Base-by-base conservation (phyloP, 2,113 vertebrate species). In the Pimephales promelas region DNA sequence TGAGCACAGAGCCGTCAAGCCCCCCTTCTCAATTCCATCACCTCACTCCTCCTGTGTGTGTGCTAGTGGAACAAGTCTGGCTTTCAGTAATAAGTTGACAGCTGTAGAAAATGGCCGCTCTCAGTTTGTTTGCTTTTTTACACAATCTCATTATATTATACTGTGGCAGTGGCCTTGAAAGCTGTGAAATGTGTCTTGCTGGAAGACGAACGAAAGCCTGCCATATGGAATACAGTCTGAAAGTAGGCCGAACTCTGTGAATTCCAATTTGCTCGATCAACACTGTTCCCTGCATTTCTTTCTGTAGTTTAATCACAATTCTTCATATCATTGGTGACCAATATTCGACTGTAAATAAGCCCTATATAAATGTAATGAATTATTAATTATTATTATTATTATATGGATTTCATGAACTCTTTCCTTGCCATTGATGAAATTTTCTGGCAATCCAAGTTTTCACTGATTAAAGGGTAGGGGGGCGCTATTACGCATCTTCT, bases 91-190 rank as follows among this genome's bases (percentile, higher is more conserved):
- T 91, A 93, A 92, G 91, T 93, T 94, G 93, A 94, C 92, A 93
- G 93, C 92, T 92, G 93, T 91, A 93, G 92, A 95, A 94, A 94
- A 94, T 94, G 92, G 92, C 91, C 91, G 92, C 92, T 93, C 92
- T 95, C 93, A 89, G 91, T 94, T 92, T 91, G 89, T 90, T 83
- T 70, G 86, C 82, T 71, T 84, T 89, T 88, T 76, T 88, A 83
- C 87, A 89, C 91, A 93, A 92, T 93, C 91, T 92, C 92, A 93
- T 94, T 94, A 92, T 89, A 86, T 88, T 91, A 90, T 56, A 88
- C 90, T 88, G 86, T 74, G 54, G 24, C 89, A 92, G 87, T 90
- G 91, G 85, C 89, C 86, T 90, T 88, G 86, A 85, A 88, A 86
- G 86, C 84, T 88, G 72, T 28, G 61, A 71, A 83, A 80, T 79